Evolutionary conservation across 1,140 invertebrate species (phyloP).

Genomic region (Drosophila paulistorum): DNA sequence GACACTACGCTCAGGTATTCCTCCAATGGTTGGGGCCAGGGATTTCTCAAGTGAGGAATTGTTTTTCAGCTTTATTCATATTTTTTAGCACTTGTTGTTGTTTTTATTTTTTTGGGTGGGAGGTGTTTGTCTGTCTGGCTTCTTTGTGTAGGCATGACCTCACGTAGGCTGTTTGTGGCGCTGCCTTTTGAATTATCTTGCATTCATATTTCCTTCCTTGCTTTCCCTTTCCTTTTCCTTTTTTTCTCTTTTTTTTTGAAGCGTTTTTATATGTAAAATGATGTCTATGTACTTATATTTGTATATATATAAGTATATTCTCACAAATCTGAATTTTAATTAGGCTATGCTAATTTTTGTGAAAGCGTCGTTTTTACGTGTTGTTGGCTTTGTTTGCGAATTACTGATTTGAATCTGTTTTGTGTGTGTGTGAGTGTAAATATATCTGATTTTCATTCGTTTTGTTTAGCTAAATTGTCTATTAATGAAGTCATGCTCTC

Average conservation of each 20-base stretch:
- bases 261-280: slow-evolving; percentile 4
- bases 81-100: not conserved
- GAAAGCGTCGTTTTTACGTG: slow-evolving; percentile 10
- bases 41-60: slow-evolving; percentile 1
- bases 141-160: slow-evolving; percentile 5
- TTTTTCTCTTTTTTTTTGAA: not conserved
- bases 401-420: slow-evolving; percentile 16
- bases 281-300: not conserved
- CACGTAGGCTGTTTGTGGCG: slow-evolving; percentile 2
- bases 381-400: slow-evolving; percentile 12
- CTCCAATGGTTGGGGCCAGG: too few relatives aligned
- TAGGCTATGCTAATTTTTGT: slow-evolving; percentile 13
- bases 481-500: slow-evolving; percentile 9
- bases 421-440: slow-evolving; percentile 17
- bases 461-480: slow-evolving; percentile 11
- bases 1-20: slow-evolving; percentile 5
- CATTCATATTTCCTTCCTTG: not conserved
- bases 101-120: not conserved
- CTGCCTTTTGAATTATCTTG: slow-evolving; percentile 6
- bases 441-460: slow-evolving; percentile 21
- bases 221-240: too few relatives aligned
- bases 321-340: slow-evolving; percentile 8
- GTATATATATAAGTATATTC: not conserved
- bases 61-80: not conserved
- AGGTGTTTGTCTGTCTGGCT: not conserved